Base-by-base conservation (phyloP, 92 coral and sea anemone species). In the Epizoanthus rinbou region DNA sequence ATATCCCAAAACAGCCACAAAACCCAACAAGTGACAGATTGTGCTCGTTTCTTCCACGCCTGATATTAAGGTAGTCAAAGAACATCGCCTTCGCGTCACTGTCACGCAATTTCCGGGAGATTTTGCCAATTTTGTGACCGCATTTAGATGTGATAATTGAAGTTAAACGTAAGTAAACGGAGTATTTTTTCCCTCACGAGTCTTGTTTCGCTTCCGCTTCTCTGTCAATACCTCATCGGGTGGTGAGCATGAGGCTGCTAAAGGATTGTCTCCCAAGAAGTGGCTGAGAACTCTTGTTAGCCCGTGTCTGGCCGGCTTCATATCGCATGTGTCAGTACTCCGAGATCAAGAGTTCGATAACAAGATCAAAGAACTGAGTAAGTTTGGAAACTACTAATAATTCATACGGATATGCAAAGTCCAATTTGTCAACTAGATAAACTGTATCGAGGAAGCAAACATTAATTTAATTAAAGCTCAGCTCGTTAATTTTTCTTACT, bases 401-500 rank as follows among this genome's bases (percentile, higher is more conserved):
- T 78, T 39, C 70, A 63, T 78, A 59, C 59, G 71, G 39, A 57
- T 43, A 33, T 6, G 24, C 62, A 78, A 41, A 21, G 37, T 41
- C 22, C 35, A 78, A 62, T 62, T 63, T 62, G 82, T 76, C 71
- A 78, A 78, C 82, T 15, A 41, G 57, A 78, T 78, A 78, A 78
- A 78, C 65, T 60, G 82, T 78, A 78, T 62, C 71, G 25, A 60
- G 82, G 41, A 78, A 43, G 82, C 58, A 58, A 78, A 78, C 71
- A 60, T 21, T 78, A 78, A 78, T 78, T 78, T 78, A 41, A 78
- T 78, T 78, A 78, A 78, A 78, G 18, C 57, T 57, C 57, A 41
- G 56, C 62, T 63, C 66, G 82, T 62, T 78, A 78, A 78, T 60
- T 62, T 78, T 35, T 62, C 71, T 43, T 33, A 43, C 71, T 62